Evolutionary conservation across 1,140 invertebrate species (phyloP).

Genomic region (Euborellia annulipes): DNA sequence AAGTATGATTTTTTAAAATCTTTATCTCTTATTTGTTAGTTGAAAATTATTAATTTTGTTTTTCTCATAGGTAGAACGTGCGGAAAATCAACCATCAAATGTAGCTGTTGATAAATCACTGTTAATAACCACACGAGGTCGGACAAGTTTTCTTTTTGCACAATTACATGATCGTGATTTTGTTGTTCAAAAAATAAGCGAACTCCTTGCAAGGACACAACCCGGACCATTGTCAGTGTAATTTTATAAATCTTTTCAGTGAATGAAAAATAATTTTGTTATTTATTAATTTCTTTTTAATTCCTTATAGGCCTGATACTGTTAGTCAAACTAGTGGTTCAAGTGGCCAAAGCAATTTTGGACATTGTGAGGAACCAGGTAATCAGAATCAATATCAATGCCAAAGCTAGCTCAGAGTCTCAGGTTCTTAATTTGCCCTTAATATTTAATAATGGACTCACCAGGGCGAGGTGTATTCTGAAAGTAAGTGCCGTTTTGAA

Average conservation of each 20-base stretch:
- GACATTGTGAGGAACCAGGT: constrained; percentile 5
- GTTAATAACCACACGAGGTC: constrained; percentile 62
- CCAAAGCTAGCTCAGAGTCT: too few relatives aligned
- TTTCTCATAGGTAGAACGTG: constrained; percentile 40
- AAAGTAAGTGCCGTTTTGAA: too few relatives aligned
- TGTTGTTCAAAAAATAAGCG: constrained; percentile 76
- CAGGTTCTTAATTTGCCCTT: too few relatives aligned
- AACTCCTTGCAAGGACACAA: constrained; percentile 50
- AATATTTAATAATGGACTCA: too few relatives aligned
- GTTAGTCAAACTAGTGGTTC: constrained; percentile 11
- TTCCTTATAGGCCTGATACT: constrained; percentile 8
- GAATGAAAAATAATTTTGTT: too few relatives aligned
- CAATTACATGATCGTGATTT: constrained; percentile 79
- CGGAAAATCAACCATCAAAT: constrained; percentile 43
- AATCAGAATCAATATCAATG: too few relatives aligned
- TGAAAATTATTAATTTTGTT: too few relatives aligned
- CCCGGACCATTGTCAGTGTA: not conserved
- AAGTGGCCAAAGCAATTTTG: constrained; percentile 9
- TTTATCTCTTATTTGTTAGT: too few relatives aligned
- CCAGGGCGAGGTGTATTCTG: too few relatives aligned
- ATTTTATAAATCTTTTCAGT: too few relatives aligned
- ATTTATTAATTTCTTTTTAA: too few relatives aligned
- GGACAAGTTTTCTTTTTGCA: constrained; percentile 76
- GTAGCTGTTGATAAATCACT: constrained; percentile 57
- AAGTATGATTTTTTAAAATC: constrained; percentile 12